phyloP scores from a whole-genome alignment of 2,888 invertebrate species.

The Rhamnusium bicolor region DNA sequence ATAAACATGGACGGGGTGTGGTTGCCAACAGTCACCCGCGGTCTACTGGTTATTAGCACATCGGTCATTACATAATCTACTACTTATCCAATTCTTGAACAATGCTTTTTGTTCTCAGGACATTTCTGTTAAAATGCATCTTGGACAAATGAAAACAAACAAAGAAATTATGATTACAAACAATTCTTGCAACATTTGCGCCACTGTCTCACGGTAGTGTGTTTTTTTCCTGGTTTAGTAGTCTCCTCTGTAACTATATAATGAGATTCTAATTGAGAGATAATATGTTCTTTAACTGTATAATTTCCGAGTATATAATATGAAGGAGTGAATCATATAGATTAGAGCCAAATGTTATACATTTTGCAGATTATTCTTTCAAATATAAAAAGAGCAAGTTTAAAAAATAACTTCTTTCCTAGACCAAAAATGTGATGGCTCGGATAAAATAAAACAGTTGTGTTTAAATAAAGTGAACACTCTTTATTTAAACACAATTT shows the following conservation, averaged over 20 bases:
- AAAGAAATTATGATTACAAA: neutral
- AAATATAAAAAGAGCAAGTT: too few relatives aligned
- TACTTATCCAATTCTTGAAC: slow-evolving; percentile 1
- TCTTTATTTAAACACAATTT: too few relatives aligned
- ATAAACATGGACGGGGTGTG: slow-evolving; percentile 1
- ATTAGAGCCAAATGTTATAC: neutral
- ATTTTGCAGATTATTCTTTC: too few relatives aligned
- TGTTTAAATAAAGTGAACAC: too few relatives aligned
- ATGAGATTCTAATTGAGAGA: neutral
- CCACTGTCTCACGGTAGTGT: neutral
- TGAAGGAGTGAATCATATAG: neutral
- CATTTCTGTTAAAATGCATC: neutral
- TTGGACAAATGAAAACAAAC: slow-evolving; percentile 8
- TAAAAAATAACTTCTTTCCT: too few relatives aligned
- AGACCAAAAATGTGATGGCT: too few relatives aligned
- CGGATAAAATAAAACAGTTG: too few relatives aligned
- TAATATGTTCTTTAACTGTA: neutral
- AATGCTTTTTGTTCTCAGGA: slow-evolving; percentile 14
- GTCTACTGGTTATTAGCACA: neutral
- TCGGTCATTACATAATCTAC: slow-evolving; percentile 1
- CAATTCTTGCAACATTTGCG: neutral
- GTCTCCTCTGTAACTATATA: neutral
- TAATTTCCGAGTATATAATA: neutral
- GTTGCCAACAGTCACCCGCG: slow-evolving; percentile 2
- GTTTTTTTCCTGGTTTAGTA: neutral